Conservation (phyloP, 2,113 vertebrate genomes). For the Chascanopsetta lugubris region DNA sequence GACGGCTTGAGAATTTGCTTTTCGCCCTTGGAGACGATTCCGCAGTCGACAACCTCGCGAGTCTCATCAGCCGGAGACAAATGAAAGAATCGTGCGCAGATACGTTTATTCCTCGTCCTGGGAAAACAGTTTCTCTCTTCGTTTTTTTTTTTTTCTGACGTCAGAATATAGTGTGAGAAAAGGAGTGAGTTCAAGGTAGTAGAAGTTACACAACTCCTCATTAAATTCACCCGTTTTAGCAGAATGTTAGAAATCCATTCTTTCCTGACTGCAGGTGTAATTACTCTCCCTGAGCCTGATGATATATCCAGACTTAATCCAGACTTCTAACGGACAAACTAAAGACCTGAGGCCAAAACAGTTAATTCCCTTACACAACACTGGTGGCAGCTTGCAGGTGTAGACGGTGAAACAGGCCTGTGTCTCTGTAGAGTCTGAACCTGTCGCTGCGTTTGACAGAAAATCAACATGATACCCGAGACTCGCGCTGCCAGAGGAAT, state of each 20-base stretch:
- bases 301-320: slow-evolving; percentile 26
- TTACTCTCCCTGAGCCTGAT: slow-evolving; percentile 44
- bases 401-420: background rate
- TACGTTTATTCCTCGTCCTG: slow-evolving; percentile 8
- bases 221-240: slow-evolving; percentile 24
- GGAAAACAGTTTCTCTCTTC: background rate
- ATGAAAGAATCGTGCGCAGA: background rate
- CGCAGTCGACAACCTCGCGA: slow-evolving; percentile 12
- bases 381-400: slow-evolving; percentile 6
- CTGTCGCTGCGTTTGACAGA: background rate
- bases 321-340: slow-evolving; percentile 12
- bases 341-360: slow-evolving; percentile 18
- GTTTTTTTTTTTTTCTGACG: slow-evolving; percentile 13
- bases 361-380: slow-evolving; percentile 3
- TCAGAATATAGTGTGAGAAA: slow-evolving; percentile 40
- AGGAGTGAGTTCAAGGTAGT: slow-evolving; percentile 7
- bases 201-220: slow-evolving; percentile 17
- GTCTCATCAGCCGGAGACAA: background rate
- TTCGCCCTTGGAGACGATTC: slow-evolving; percentile 45
- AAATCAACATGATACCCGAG: slow-evolving; percentile 10
- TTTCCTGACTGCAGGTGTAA: slow-evolving; percentile 40
- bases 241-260: slow-evolving; percentile 17
- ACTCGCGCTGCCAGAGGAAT: background rate
- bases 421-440: background rate
- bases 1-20: slow-evolving; percentile 33